Evolutionary conservation across 2,797 vertebrate genomes (phyloP).

Genomic region (Dallia pectoralis): DNA sequence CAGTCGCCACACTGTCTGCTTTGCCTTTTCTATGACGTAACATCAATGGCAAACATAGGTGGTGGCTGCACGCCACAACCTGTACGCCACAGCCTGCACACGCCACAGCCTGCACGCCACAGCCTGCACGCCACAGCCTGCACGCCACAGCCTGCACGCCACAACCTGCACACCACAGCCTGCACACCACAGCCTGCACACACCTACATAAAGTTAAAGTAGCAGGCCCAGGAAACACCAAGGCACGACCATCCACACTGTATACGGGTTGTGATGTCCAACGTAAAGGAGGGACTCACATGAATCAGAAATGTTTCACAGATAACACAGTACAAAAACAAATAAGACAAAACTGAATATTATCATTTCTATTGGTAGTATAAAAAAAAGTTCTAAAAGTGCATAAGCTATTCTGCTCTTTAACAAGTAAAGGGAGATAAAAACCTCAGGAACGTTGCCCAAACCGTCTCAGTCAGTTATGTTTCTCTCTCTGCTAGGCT

Average conservation of each 20-base stretch:
- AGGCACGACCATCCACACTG: too few relatives aligned
- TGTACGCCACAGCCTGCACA: background rate
- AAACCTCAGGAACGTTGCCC: constrained; percentile 8
- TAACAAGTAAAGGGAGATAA: constrained; percentile 13
- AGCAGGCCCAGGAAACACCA: too few relatives aligned
- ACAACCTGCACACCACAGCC: background rate
- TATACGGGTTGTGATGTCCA: too few relatives aligned
- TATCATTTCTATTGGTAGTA: too few relatives aligned
- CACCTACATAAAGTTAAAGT: too few relatives aligned
- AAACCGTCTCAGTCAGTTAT: constrained; percentile 25
- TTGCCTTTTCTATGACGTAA: background rate
- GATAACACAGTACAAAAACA: too few relatives aligned
- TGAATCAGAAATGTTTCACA: too few relatives aligned
- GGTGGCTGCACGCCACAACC: background rate
- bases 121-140: background rate
- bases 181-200: background rate
- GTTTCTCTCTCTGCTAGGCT: constrained; percentile 10
- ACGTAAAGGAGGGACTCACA: too few relatives aligned
- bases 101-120: too few relatives aligned
- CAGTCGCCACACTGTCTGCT: background rate
- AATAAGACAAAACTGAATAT: too few relatives aligned
- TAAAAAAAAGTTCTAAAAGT: constrained; percentile 4
- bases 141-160: background rate
- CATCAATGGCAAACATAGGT: background rate
- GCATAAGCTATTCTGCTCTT: background rate